Evolutionary conservation across 2,797 vertebrate species (phyloP).

Genomic region (Rhabdophis nuchalis): DNA sequence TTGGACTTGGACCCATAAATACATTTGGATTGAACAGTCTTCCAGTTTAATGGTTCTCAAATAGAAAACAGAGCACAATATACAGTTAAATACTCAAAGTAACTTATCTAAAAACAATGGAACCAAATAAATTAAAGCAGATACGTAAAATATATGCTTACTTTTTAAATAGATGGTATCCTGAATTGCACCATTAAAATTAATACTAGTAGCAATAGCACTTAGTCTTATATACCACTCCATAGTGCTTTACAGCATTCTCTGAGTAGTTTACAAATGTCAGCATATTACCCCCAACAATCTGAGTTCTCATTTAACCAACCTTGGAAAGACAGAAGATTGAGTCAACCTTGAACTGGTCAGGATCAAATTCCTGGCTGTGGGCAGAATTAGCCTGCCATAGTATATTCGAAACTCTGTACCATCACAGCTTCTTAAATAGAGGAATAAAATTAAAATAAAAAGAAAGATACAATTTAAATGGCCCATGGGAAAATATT

Average conservation of each 20-base stretch:
- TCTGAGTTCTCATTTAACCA: background rate
- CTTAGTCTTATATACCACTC: background rate
- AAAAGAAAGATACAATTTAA: background rate
- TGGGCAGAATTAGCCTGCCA: background rate
- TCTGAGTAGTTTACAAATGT: background rate
- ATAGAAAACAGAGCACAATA: no score
- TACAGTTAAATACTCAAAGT: background rate
- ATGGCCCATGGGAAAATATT: no score
- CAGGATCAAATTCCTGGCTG: background rate
- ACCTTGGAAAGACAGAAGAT: background rate
- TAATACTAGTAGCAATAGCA: background rate
- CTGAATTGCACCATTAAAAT: background rate
- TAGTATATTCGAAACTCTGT: no score
- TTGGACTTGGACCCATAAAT: background rate
- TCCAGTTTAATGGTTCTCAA: background rate
- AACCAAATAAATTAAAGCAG: background rate
- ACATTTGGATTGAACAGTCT: background rate
- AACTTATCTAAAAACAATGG: background rate
- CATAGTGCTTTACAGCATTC: background rate
- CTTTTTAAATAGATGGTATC: background rate
- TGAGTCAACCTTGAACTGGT: background rate
- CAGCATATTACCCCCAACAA: background rate
- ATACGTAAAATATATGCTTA: background rate
- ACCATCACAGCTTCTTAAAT: no score
- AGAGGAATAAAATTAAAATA: no score